Evolutionary conservation across 2,113 vertebrate genomes (phyloP), one percentile per base, ranked within the genome.

Genomic region (Sprattus sprattus): DNA sequence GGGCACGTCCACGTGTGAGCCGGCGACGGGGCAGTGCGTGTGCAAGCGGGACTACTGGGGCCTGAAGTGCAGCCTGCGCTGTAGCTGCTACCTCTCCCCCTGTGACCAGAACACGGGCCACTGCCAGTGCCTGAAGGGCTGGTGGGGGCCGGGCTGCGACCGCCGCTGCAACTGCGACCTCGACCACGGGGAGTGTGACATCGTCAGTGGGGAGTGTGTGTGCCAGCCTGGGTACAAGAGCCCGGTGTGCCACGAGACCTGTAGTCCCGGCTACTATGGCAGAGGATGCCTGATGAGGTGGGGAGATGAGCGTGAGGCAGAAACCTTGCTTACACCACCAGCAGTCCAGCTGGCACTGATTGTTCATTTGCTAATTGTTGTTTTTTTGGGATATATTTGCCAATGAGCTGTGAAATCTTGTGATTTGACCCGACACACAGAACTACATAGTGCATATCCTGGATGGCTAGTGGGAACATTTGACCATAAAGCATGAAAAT

Each of bases 31-130:
- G 0, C 91, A 89, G 75, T 99, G 98, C 88, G 86, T 91, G 85
- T 99, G 98, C 89, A 85, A 86, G 22, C 82, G 16, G 0, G 96
- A 96, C 32, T 95, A 93, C 95, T 98, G 97, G 97, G 98, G 97
- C 15, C 88, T 86, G 82, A 95, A 94, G 28, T 99, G 98, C 91
- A 90, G 87, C 9, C 91, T 92, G 60, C 81, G 0, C 0, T 99
- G 98, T 88, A 83, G 84, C 88, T 99, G 98, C 91, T 89, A 93
- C 82, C 8, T 86, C 81, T 99, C 97, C 0, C 93, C 95, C 0
- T 99, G 98, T 5, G 81, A 89, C 16, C 95, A 97, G 93, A 91
- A 93, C 20, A 94, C 92, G 0, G 98, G 97, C 8, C 88, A 87
- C 54, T 99, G 98, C 10, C 88, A 94, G 47, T 99, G 98, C 85